Conservation (phyloP, 1,140 invertebrate species). For the Nephotettix cincticeps region DNA sequence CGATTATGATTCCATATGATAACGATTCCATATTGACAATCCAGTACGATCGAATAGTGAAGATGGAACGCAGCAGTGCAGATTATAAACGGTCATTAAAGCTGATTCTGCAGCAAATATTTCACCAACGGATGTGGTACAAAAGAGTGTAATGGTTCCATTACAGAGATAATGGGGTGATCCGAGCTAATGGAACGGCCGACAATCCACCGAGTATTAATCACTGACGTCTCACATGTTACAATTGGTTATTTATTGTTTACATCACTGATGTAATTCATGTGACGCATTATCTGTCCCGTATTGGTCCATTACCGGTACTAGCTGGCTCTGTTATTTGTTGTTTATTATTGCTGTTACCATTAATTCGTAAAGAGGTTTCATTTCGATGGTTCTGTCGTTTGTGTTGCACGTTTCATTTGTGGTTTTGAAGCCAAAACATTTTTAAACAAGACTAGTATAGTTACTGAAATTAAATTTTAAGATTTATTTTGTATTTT, state of each 20-base stretch:
- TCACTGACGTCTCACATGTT: background rate
- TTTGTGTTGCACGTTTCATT: background rate
- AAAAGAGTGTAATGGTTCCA: slow-evolving; percentile 4
- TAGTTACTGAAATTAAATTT: too few relatives aligned
- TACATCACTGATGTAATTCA: slow-evolving; percentile 5
- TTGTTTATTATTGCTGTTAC: background rate
- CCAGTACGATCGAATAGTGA: too few relatives aligned
- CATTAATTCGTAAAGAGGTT: background rate
- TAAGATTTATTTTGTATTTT: too few relatives aligned
- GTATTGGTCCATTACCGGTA: slow-evolving; percentile 6
- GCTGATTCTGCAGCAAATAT: too few relatives aligned
- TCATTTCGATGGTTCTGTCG: background rate
- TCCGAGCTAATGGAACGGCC: background rate
- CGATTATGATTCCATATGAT: too few relatives aligned
- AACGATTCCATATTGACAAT: too few relatives aligned
- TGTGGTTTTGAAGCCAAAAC: too few relatives aligned
- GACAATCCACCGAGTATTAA: background rate
- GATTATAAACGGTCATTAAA: too few relatives aligned
- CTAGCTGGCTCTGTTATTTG: background rate
- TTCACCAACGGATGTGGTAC: background rate
- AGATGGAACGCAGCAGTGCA: too few relatives aligned
- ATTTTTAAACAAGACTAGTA: too few relatives aligned
- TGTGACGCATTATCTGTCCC: background rate
- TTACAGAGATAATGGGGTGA: background rate
- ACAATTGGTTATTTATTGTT: slow-evolving; percentile 20